phyloP scores from a whole-genome alignment of 2,797 vertebrate species.

The Vultur gryphus region DNA sequence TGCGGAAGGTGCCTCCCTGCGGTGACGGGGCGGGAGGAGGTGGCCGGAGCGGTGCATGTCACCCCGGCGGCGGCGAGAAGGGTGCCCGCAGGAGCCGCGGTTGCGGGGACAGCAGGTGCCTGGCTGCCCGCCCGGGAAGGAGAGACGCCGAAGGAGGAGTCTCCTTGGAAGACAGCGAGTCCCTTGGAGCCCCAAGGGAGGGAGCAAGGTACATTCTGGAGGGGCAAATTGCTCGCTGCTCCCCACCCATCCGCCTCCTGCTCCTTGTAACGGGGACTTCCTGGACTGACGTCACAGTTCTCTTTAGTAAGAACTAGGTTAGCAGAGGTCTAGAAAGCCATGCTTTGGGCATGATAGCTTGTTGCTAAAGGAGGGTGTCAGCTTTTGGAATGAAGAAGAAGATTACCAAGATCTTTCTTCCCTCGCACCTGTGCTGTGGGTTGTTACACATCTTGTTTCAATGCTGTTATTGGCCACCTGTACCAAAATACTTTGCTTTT shows the following conservation, averaged over 20 bases:
- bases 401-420: not conserved
- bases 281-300: not conserved
- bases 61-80: not conserved
- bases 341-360: not conserved
- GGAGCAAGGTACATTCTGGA: not conserved
- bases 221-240: not conserved
- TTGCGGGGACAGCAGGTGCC: not conserved
- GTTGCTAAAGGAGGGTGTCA: not conserved
- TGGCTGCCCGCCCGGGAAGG: not conserved
- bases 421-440: not conserved
- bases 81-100: not conserved
- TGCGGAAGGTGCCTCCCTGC: not conserved
- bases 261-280: not conserved
- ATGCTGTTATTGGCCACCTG: not conserved
- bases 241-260: not conserved
- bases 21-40: not conserved
- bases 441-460: not conserved
- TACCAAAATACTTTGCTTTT: too few relatives aligned
- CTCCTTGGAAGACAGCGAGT: not conserved
- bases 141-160: not conserved
- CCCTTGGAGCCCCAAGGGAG: not conserved
- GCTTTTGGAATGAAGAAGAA: not conserved
- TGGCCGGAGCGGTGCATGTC: not conserved
- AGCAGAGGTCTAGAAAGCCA: not conserved
- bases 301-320: rapidly evolving